phyloP scores from a whole-genome alignment of 2,113 vertebrate genomes.

The Megaceryle maxima region DNA sequence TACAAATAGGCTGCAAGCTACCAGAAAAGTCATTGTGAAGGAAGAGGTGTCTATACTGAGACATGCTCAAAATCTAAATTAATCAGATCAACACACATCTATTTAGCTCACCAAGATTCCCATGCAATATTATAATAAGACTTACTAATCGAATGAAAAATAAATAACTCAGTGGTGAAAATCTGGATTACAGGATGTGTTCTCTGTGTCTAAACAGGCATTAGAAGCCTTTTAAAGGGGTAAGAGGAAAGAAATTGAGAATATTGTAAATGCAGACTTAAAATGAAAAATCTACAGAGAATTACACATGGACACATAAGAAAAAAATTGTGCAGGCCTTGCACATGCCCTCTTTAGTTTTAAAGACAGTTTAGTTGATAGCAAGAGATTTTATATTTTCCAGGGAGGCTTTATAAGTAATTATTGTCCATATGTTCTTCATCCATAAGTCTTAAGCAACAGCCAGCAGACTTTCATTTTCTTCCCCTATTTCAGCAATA shows the following conservation, averaged over 20 bases:
- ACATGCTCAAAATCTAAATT: neutral
- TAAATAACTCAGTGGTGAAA: neutral
- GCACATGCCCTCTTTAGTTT: neutral
- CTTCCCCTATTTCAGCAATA: constrained; percentile 52
- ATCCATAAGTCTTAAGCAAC: constrained; percentile 26
- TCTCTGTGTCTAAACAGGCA: neutral
- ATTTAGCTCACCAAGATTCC: neutral
- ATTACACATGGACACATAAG: neutral
- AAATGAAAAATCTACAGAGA: neutral
- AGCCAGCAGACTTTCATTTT: constrained; percentile 51
- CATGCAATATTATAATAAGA: neutral
- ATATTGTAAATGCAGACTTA: neutral
- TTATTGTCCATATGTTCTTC: constrained; percentile 28
- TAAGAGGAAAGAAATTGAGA: neutral
- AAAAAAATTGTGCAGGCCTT: neutral
- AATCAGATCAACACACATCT: neutral
- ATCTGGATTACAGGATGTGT: neutral
- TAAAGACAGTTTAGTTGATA: constrained; percentile 18
- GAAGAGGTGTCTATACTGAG: neutral
- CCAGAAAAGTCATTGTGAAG: neutral
- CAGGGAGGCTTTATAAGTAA: constrained; percentile 53
- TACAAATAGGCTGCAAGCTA: neutral
- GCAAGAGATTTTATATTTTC: constrained; percentile 49
- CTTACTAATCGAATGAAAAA: neutral
- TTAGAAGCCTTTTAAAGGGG: neutral